Evolutionary conservation across 2,113 vertebrate genomes (phyloP), one percentile per base, ranked within the genome.

Genomic region (Rhinolophus ferrumequinum): DNA sequence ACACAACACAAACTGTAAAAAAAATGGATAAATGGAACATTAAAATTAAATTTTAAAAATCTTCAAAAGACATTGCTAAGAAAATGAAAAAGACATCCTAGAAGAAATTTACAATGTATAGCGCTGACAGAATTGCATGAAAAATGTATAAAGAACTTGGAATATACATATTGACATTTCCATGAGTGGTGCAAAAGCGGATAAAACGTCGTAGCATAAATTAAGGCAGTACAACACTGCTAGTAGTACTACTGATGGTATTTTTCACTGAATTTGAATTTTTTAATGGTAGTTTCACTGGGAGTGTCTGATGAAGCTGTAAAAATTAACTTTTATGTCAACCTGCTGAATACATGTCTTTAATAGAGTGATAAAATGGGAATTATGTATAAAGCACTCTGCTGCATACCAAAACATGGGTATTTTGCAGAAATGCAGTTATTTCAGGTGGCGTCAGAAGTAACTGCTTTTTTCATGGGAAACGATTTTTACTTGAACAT

Each of bases 351-450:
- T 47, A 64, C 18, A n/a, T 24, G 1, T 75, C 35, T 76, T 67
- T 67, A 41, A 62, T 75, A 75, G 38, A 58, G 44, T 72, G 21
- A 56, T 83, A 52, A 76, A 90, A 70, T 70, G 41, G 6, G 8
- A 64, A 47, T 76, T 93, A 47, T 62, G 2, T 38, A 56, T 80
- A 67, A 76, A 73, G 72, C 33, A 79, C 35, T 72, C 83, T 10
- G 7, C 26, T 64, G 12, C 64, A 75, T 81, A 89, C 28, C 64
- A 81, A 93, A 75, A 56, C 80, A 67, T 58, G 38, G n/a, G 50
- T 80, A 67, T 82, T 93, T 81, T 93, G 30, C 33, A 93, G 50
- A 95, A 84, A 75, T 81, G 21, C 18, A 62, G 1, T 92, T 73
- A 38, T 92, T 86, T 95, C 13, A 69, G 2, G 82, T 70, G 52